Percentiles rank a stretch among this genome's conserved stretches.
Conservation (phyloP, 2,113 vertebrate genomes). For the Regulus satrapa region DNA sequence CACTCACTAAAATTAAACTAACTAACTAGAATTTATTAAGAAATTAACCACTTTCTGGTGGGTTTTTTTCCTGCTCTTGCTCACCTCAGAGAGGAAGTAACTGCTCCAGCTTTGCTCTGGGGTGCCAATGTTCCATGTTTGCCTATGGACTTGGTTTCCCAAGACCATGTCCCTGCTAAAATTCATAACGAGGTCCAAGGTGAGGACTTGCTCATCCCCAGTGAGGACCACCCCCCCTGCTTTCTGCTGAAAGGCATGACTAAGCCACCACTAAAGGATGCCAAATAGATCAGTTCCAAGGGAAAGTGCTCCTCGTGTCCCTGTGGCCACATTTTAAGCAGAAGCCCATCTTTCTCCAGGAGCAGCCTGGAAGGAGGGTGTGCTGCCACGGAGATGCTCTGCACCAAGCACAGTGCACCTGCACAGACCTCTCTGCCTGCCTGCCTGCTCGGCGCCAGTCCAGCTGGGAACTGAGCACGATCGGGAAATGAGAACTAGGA, state of each 20-base stretch:
- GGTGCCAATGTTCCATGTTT: background rate
- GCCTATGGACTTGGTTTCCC: background rate
- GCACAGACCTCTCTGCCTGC: background rate
- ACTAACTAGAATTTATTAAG: too few species aligned
- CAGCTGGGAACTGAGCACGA: too few species aligned
- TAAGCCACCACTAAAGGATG: background rate
- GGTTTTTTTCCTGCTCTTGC: too few species aligned
- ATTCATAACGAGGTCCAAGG: accelerated
- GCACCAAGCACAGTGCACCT: background rate
- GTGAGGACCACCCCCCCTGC: background rate
- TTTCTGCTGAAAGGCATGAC: background rate
- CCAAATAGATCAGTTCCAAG: background rate
- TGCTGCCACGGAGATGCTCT: background rate
- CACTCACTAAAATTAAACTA: background rate
- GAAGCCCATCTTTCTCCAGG: background rate
- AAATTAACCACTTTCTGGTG: background rate
- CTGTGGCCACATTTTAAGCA: background rate
- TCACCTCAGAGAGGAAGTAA: background rate
- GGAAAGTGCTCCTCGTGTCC: background rate
- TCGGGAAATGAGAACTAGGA: too few species aligned
- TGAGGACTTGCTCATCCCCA: too few species aligned
- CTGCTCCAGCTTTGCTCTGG: background rate
- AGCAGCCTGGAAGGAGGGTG: background rate
- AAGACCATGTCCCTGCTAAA: background rate
- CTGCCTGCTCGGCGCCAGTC: background rate